A percentile compares a stretch with the other conserved stretches of the same genome.
Evolutionary conservation across 2,888 invertebrate genomes (phyloP).

Genomic region (Scaptomyza cyrtandrae): DNA sequence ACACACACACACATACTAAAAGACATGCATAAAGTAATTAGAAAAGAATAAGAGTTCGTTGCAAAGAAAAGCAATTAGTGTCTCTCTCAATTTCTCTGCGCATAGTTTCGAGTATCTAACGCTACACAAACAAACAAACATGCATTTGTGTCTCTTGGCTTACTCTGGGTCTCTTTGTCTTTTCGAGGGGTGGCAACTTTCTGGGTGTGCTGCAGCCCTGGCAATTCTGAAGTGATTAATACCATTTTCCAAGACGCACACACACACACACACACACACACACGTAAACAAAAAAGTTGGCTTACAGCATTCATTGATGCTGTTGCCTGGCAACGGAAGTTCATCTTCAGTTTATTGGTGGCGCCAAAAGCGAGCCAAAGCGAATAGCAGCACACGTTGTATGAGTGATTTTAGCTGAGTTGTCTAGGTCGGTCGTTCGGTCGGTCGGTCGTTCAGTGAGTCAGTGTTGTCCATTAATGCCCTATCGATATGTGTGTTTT

Average conservation of each 20-base stretch:
- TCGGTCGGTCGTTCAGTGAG: not conserved
- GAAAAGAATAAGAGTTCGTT: slow-evolving; percentile 75
- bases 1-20: slow-evolving; percentile 21
- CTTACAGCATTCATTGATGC: slow-evolving; percentile 6
- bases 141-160: slow-evolving; percentile 29
- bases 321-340: slow-evolving; percentile 64
- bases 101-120: slow-evolving; percentile 65
- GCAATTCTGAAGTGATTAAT: slow-evolving; percentile 67
- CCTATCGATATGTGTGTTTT: slow-evolving; percentile 68
- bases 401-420: slow-evolving; percentile 47
- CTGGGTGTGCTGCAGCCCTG: slow-evolving; percentile 4
- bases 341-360: slow-evolving; percentile 75
- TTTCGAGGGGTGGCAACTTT: slow-evolving; percentile 2
- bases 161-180: slow-evolving; percentile 30
- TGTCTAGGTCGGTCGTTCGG: not conserved
- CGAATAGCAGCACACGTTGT: slow-evolving; percentile 43
- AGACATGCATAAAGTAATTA: slow-evolving; percentile 72
- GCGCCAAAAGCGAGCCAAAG: slow-evolving; percentile 50
- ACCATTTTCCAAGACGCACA: slow-evolving; percentile 64
- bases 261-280: slow-evolving; percentile 23
- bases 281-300: slow-evolving; percentile 28
- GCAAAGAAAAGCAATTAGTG: slow-evolving; percentile 80
- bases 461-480: slow-evolving; percentile 64
- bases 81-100: slow-evolving; percentile 78
- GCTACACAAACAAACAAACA: slow-evolving; percentile 60